Percentiles rank a stretch among this genome's conserved stretches.
These are phyloP conservation scores for Hermatobates lingyangjiaoensis DNA, from an alignment of 1,140 invertebrate species.

Conservation along the genomic window DNA sequence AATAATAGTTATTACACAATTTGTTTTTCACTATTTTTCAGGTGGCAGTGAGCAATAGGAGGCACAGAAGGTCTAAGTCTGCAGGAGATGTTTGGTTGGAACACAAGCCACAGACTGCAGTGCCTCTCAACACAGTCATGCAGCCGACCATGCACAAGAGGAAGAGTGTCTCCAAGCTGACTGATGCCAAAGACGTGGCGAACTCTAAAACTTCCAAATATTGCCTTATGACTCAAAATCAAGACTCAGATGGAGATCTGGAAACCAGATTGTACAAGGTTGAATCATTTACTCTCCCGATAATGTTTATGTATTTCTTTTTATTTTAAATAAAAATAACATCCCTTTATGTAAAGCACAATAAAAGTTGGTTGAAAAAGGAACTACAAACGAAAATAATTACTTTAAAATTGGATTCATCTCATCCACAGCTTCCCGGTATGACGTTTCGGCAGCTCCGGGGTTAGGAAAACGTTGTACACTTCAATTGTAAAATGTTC, in stretches of 20 bases:
- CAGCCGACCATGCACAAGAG: conserved; percentile 66
- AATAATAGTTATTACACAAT: no score
- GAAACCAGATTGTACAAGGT: conserved; percentile 86
- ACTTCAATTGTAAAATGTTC: no score
- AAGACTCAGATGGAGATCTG: conserved; percentile 75
- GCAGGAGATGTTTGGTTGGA: conserved; percentile 72
- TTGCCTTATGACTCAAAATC: conserved; percentile 74
- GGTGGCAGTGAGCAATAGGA: conserved; percentile 42
- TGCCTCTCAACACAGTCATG: conserved; percentile 63
- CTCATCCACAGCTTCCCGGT: no score
- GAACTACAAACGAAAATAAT: no score
- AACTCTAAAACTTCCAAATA: conserved; percentile 67
- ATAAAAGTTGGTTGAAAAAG: no score
- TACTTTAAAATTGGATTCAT: no score
- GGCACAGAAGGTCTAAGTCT: conserved; percentile 59
- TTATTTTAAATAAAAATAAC: no score
- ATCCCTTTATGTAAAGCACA: no score
- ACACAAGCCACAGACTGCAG: conserved; percentile 55
- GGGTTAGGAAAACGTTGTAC: no score
- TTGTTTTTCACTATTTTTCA: background rate
- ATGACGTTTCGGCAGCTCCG: no score
- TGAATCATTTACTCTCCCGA: no score
- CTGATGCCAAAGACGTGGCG: conserved; percentile 45
- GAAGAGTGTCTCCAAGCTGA: conserved; percentile 65
- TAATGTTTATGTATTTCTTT: no score